Base-by-base conservation (phyloP, 2,888 invertebrate species). In the Mythimna pallens region DNA sequence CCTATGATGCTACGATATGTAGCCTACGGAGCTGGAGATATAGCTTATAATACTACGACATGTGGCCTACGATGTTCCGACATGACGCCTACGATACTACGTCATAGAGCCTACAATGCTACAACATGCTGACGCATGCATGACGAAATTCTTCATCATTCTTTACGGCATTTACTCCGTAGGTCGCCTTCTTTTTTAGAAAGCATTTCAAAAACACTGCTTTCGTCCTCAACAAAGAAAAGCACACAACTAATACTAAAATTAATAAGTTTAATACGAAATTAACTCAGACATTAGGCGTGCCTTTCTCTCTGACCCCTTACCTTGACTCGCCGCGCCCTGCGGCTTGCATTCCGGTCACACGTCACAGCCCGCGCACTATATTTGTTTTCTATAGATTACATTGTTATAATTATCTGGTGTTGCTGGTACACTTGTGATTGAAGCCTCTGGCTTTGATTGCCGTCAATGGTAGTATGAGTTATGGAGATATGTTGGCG, bases 281-380 rank as follows among this genome's bases (percentile, higher is more conserved):
- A 92, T 93, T 92, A 92, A 93, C 90, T 90, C 90, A 93, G 91
- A 93, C 92, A 92, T 92, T 90, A 92, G 90, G 88, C 87, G 82
- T 90, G 92, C 95, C 96, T 95, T 95, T 95, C 95, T 93, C 93
- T 92, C 87, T 94, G 95, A 95, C 96, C 96, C 90, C 92, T 94
- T 86, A 90, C 96, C 96, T 95, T 95, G 95, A 95, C 95, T 94
- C 88, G 95, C 92, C 95, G 93, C 95, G 93, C 96, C 95, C 92
- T 92, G 88, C 87, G 91, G 91, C 89, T 88, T 85, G 93, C 93
- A 92, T 93, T 90, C 93, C 92, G 88, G 83, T 88, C 91, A 92
- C 91, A 92, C 95, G 95, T 95, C 95, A 93, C 87, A 87, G 66
- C 73, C 47, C 70, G 84, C 79, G 83, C 78, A 84, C 84, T 83